Conservation (phyloP, 2,113 vertebrate genomes). For the Emydura subglobosa region DNA sequence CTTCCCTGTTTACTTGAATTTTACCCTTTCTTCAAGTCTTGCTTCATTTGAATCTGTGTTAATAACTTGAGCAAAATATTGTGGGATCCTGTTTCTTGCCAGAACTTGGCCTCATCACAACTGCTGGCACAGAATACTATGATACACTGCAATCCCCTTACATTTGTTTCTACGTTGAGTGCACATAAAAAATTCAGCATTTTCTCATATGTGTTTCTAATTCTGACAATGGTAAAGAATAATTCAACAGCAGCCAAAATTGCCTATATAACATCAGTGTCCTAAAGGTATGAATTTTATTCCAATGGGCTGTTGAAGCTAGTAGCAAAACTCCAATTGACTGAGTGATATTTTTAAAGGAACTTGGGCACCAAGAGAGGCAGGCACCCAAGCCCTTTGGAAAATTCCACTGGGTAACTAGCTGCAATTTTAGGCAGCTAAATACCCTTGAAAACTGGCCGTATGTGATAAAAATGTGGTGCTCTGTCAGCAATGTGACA, state of each 20-base stretch:
- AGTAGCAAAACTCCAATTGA: background rate
- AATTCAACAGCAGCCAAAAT: background rate
- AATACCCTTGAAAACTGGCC: background rate
- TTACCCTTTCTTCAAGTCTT: background rate
- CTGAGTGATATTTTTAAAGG: background rate
- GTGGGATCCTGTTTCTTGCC: background rate
- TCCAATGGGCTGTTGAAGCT: background rate
- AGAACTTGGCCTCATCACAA: background rate
- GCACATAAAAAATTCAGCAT: background rate
- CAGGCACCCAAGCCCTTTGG: background rate
- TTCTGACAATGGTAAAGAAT: rapidly evolving
- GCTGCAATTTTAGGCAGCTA: background rate
- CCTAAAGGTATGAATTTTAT: rapidly evolving
- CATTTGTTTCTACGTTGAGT: rapidly evolving
- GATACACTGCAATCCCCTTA: rapidly evolving
- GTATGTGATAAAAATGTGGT: background rate
- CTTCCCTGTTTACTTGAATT: background rate
- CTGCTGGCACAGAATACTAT: rapidly evolving
- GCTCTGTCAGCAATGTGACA: rapidly evolving
- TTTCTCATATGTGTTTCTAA: background rate
- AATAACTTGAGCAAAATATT: background rate
- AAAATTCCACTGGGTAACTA: background rate
- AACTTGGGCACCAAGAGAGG: background rate
- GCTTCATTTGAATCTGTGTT: background rate
- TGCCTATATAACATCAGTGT: rapidly evolving